These are phyloP conservation scores for Cheirogaleus major DNA, from an alignment of 2,797 vertebrate species.

Conservation along the genomic window DNA sequence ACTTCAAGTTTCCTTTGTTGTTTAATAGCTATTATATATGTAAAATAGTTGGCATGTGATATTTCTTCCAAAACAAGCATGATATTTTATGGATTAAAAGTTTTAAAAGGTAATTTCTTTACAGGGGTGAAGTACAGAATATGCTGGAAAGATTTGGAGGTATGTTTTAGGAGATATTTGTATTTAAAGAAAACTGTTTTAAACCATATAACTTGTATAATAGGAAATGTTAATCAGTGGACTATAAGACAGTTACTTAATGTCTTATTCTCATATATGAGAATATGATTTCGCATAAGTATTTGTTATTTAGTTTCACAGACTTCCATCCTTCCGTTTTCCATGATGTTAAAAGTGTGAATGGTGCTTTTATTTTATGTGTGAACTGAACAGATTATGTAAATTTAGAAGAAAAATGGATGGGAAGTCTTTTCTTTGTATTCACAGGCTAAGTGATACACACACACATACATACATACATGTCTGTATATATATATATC, in stretches of 20 bases:
- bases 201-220: constrained; percentile 28
- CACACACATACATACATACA: background rate
- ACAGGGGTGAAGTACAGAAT: constrained; percentile 93
- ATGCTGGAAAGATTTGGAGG: constrained; percentile 96
- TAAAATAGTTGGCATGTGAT: constrained; percentile 41
- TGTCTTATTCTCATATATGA: background rate
- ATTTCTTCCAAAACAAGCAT: constrained; percentile 40
- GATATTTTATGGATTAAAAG: constrained; percentile 44
- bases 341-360: constrained; percentile 5
- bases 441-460: background rate
- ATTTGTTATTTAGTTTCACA: background rate
- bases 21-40: background rate
- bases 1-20: constrained; percentile 16
- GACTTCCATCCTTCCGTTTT: constrained; percentile 47
- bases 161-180: constrained; percentile 72
- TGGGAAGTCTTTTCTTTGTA: background rate
- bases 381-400: constrained; percentile 4
- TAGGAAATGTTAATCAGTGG: background rate
- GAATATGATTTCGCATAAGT: background rate
- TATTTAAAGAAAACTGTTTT: constrained; percentile 47
- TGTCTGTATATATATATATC: background rate
- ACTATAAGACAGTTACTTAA: background rate
- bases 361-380: constrained; percentile 32
- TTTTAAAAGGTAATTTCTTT: constrained; percentile 65
- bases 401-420: constrained; percentile 9